Evolutionary conservation across 2,888 invertebrate species (phyloP).

Genomic region (Habrosyne pyritoides): DNA sequence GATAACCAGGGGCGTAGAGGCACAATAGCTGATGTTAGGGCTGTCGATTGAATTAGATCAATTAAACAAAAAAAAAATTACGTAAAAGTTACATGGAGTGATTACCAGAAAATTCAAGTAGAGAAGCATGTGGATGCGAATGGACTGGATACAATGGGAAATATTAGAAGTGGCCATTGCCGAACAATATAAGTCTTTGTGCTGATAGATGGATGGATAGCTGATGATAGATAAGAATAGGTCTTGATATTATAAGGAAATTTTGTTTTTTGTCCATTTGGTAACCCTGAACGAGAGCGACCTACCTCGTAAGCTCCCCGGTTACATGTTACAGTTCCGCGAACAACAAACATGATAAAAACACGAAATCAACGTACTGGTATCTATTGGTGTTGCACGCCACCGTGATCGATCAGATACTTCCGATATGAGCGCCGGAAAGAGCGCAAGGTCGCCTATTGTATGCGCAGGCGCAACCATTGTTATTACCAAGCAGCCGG

Average conservation of each 20-base stretch:
- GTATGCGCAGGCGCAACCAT: slow-evolving; percentile 47
- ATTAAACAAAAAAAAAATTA: not conserved
- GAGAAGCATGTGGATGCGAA: no score
- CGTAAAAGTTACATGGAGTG: no score
- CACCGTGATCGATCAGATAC: slow-evolving; percentile 25
- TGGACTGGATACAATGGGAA: no score
- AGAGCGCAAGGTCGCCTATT: slow-evolving; percentile 64
- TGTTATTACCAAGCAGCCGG: slow-evolving; percentile 45
- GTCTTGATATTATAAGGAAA: not conserved
- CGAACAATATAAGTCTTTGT: no score
- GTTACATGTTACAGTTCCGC: slow-evolving; percentile 10
- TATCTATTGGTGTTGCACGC: slow-evolving; percentile 5
- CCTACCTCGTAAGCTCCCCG: not conserved
- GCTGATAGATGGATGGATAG: no score
- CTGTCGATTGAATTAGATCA: not conserved
- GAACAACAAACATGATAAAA: slow-evolving; percentile 10
- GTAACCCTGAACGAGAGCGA: not conserved
- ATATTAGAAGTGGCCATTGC: no score
- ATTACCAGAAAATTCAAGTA: no score
- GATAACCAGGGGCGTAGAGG: slow-evolving; percentile 19
- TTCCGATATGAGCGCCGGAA: slow-evolving; percentile 31
- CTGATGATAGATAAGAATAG: not conserved
- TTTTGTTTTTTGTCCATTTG: not conserved
- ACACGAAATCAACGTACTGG: slow-evolving; percentile 21
- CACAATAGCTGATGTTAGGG: not conserved